Conservation (phyloP, 2,113 vertebrate species). For the Motacilla alba region DNA sequence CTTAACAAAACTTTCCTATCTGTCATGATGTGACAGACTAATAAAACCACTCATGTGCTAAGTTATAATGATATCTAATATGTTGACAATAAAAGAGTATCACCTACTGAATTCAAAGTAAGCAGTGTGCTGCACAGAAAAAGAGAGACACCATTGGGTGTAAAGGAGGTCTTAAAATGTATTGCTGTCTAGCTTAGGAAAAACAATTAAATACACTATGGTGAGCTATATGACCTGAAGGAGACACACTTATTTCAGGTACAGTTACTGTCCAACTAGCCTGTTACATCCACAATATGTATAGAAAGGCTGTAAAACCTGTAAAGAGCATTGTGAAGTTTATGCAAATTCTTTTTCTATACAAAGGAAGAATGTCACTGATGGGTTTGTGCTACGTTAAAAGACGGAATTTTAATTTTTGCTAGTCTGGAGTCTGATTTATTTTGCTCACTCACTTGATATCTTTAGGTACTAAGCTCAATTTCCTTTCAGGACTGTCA, state of each 20-base stretch:
- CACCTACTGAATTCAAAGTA: slow-evolving; percentile 4
- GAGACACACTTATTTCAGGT: neutral
- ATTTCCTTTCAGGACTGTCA: neutral
- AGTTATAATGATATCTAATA: slow-evolving; percentile 43
- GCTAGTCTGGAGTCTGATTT: neutral
- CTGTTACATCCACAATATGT: neutral
- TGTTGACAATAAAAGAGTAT: slow-evolving; percentile 49
- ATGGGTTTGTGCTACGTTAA: neutral
- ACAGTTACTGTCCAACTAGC: neutral
- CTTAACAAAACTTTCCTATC: slow-evolving; percentile 57
- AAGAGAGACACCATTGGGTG: neutral
- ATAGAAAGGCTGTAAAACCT: neutral
- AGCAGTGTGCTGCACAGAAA: neutral
- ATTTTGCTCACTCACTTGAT: neutral
- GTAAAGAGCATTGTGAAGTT: neutral
- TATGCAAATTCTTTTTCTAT: neutral
- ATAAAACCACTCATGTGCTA: slow-evolving; percentile 63
- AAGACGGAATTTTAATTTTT: neutral
- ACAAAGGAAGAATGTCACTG: neutral
- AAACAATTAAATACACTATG: slow-evolving; percentile 7
- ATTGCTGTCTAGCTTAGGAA: neutral
- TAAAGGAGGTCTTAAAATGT: neutral
- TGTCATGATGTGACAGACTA: slow-evolving; percentile 60
- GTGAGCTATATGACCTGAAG: neutral
- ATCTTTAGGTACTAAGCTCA: neutral